Evolutionary conservation across 2,888 invertebrate species (phyloP), one percentile per base, ranked within the genome.

Genomic region (Parapristionchus giblindavisi): DNA sequence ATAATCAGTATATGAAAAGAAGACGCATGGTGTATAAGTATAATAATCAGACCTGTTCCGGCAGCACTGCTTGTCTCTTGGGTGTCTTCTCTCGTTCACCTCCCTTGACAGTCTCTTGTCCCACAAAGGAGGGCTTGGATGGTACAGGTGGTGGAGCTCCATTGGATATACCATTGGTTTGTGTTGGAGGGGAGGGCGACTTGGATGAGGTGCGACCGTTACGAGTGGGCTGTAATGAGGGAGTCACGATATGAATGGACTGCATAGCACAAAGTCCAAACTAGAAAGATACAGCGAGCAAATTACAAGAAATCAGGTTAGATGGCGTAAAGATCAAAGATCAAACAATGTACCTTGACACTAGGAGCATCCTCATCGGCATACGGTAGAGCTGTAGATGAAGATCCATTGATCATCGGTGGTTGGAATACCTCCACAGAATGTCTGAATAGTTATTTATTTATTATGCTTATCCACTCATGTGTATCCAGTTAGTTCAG

Each of bases 371-470:
- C 71, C 11, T 71, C 71, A 29, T 56, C 71, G 29, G 58, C 32
- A 52, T 32, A 51, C 27, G 63, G 63, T 29, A 65, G 40, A 29
- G 63, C 63, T 1, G 70, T n/a, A n/a, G 21, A 21, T 3, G 29
- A 24, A 0, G 54, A n/a, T 48, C 65, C 65, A 24, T 24, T 40
- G 32, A 56, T 24, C 52, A 68, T 51, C 0, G 89, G 89, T 4
- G 89, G 89, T 75, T 89, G 89, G 82, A 89, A 89, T n/a, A 89
- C 85, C 78, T 89, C 88, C 34, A 89, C 89, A 1, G 89, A 89
- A 80, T 88, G 87, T 79, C 89, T 89, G 80, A 74, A 83, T 71
- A 24, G 4, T 17, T 36, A 40, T 8, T n/a, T 27, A 14, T 40
- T 8, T 17, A 43, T 43, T 17, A 43, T 43, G n/a, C n/a, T n/a